Evolutionary conservation across 2,113 vertebrate species (phyloP).

Genomic region (Aix galericulata): DNA sequence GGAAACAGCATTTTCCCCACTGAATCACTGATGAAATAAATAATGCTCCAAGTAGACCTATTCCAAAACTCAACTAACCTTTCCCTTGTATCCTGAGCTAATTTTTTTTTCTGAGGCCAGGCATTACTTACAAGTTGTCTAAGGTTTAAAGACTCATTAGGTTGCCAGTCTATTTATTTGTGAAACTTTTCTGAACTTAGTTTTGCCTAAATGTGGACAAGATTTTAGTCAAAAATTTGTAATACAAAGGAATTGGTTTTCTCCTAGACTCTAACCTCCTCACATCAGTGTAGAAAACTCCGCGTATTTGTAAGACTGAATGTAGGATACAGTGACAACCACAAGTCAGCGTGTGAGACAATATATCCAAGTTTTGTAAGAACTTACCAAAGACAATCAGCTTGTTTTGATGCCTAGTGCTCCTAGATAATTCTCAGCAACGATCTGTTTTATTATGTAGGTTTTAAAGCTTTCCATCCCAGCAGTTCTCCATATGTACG

Average conservation of each 20-base stretch:
- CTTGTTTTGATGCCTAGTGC: neutral
- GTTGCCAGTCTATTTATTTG: neutral
- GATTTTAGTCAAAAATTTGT: neutral
- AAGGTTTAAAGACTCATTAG: neutral
- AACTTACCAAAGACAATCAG: neutral
- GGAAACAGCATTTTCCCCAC: neutral
- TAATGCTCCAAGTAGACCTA: neutral
- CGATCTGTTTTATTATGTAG: neutral
- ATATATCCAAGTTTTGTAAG: neutral
- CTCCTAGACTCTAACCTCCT: neutral
- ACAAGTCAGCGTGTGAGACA: neutral
- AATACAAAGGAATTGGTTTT: neutral
- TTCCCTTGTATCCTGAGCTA: neutral
- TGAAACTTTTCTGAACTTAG: neutral
- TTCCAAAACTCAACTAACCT: neutral
- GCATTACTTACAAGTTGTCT: neutral
- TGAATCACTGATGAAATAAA: neutral
- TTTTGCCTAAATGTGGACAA: neutral
- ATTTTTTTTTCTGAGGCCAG: neutral
- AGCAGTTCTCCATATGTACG: neutral
- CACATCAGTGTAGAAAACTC: neutral
- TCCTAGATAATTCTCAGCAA: neutral
- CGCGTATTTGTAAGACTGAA: neutral
- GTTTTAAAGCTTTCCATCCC: neutral
- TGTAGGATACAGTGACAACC: neutral